Base-by-base conservation (phyloP, 2,888 invertebrate genomes). In the Melipona beecheii region DNA sequence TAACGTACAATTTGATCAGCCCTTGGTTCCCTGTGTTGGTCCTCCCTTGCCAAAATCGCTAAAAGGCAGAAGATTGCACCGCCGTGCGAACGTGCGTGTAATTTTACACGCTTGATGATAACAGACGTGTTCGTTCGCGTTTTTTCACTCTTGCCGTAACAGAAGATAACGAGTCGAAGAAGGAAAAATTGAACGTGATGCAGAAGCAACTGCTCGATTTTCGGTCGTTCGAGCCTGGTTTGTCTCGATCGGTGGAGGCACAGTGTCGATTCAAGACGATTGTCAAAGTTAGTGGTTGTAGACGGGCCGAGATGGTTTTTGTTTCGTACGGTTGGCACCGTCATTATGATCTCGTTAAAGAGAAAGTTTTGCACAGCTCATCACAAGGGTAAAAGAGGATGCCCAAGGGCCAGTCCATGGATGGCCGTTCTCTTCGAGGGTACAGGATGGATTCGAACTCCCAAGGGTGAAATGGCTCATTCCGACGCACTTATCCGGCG, bases 391-490 rank as follows among this genome's bases (percentile, higher is more conserved):
- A 83, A 85, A 80, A 83, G 86, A 87, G 87, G 91, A 91, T 91
- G 93, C 92, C 93, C 92, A 91, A 90, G 92, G 92, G 93, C 93
- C 91, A 89, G 87, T 89, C 88, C 86, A 81, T 85, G 81, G 90
- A 84, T 86, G 86, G 88, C 75, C 86, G 43, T 87, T 83, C 86
- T 88, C 85, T 85, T 89, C 90, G 88, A 90, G 89, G 88, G 88
- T 87, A 86, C 87, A 90, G 88, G 89, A 88, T 87, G 89, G 89
- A 89, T 90, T 87, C 92, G 88, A 93, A 93, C 87, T 94, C 94
- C 94, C 94, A 94, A 91, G 94, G 94, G 94, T 93, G 93, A 94
- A 93, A 94, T 94, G 94, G 94, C 93, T 94, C 94, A 94, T 94
- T 94, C 94, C 92, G 91, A 89, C 92, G 93, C 92, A 94, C 94